Conservation (phyloP, 64 coral and sea anemone genomes). For the Platygyra sinensis region DNA sequence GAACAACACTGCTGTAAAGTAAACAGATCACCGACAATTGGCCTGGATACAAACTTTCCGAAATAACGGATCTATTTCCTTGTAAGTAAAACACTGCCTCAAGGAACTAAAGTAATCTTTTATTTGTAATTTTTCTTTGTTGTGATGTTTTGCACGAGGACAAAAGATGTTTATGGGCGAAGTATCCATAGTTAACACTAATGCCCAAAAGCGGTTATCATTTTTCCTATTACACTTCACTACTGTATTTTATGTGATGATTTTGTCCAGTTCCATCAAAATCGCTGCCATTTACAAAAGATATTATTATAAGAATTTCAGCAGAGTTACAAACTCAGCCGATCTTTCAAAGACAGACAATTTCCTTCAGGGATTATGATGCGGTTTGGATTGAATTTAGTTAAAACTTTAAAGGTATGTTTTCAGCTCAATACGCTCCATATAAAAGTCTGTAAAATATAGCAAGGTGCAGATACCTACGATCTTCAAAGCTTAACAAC, state of each 20-base stretch:
- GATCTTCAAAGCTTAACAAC: neutral
- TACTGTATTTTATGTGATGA: neutral
- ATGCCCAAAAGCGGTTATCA: neutral
- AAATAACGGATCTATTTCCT: neutral
- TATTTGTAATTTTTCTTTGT: neutral
- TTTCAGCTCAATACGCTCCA: neutral
- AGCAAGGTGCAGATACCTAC: neutral
- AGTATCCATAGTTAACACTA: neutral
- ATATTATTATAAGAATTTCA: no score
- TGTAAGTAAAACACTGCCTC: neutral
- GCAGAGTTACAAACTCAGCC: no score
- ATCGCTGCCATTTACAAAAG: no score
- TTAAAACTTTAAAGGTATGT: neutral
- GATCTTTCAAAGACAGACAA: no score
- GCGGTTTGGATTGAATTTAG: no score
- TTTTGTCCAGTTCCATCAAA: no score
- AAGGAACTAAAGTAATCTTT: neutral
- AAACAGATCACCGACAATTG: neutral
- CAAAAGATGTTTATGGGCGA: neutral
- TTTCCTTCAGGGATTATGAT: no score
- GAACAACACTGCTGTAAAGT: conserved; percentile 1
- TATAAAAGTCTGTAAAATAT: neutral
- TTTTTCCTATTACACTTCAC: neutral
- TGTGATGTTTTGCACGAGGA: neutral
- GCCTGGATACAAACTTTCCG: neutral